These are phyloP conservation scores for Sciurus vulgaris DNA, from an alignment of 2,797 vertebrate species.

Conservation along the genomic window DNA sequence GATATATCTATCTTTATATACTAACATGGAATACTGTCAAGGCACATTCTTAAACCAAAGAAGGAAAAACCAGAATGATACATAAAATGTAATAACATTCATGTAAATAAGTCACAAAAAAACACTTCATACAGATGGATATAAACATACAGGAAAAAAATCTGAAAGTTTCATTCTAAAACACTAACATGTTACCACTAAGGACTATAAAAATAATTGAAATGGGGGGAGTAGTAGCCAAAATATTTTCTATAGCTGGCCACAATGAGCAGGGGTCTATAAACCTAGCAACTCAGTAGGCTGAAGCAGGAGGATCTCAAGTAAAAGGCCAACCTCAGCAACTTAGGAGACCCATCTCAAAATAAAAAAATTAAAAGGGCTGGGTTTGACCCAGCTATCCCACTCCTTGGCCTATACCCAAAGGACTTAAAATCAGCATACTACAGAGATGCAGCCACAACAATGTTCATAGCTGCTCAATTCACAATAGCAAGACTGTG, in stretches of 20 bases:
- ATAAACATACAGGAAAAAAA: neutral
- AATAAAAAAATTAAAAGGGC: neutral
- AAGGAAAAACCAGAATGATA: conserved; percentile 11
- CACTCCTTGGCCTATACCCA: too few species aligned
- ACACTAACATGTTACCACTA: neutral
- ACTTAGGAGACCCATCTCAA: neutral
- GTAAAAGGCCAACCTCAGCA: neutral
- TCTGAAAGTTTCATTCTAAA: conserved; percentile 33
- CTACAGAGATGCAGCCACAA: too few species aligned
- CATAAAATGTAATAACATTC: conserved; percentile 13
- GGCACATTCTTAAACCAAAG: conserved; percentile 41
- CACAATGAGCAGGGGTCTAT: too few species aligned
- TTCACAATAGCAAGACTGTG: too few species aligned
- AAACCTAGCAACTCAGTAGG: neutral
- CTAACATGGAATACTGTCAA: neutral
- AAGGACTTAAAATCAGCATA: too few species aligned
- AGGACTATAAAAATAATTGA: conserved; percentile 48
- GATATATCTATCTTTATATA: neutral
- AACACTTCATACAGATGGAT: conserved; percentile 7
- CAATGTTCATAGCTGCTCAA: too few species aligned
- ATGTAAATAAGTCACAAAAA: conserved; percentile 27
- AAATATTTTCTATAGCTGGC: neutral
- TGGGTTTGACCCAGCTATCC: neutral
- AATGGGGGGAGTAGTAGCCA: neutral
- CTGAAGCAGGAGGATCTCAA: neutral